Base-by-base conservation (phyloP, 2,888 invertebrate genomes). In the Rhorus exstirpatorius region DNA sequence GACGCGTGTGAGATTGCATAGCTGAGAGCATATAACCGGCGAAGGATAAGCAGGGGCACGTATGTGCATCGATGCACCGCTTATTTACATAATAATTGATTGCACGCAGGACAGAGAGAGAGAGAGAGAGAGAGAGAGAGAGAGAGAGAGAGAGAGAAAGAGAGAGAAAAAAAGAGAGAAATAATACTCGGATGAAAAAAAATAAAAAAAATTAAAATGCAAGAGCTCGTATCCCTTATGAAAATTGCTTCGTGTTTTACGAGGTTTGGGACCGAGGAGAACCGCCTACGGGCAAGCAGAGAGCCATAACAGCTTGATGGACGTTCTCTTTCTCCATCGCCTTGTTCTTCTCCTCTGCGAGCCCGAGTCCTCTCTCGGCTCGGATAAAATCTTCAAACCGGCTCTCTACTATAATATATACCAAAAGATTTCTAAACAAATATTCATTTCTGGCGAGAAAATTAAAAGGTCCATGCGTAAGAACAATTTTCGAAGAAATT, bases 241-340 rank as follows among this genome's bases (percentile, higher is more conserved):
- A 83, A 84, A 85, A 85, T 85, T 83, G 79, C 84, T 55, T 81
- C 82, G 84, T 85, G 84, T 84, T 85, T 85, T 85, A 85, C 80
- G 85, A 79, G 85, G 78, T 78, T 84, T 78, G 72, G 67, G 81
- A 61, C 78, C 83, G 79, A 46, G 61, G 81, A 77, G 83, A 72
- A 85, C 80, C 85, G 83, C 85, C 85, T 80, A 84, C 80, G 60
- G 85, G 75, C 72, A 60, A 4, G 1, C 38, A 53, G 67, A 49
- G 51, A 77, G 67, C 72, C 79, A 72, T 72, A 78, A 81, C 76
- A 74, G 77, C 71, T 72, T 82, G 81, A 85, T 85, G 83, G 70
- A 84, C 78, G 75, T 76, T 60, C 63, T 74, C 63, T 41, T 65
- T 68, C 49, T 44, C 58, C 46, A 46, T 21, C 58, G 74, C 63